phyloP scores from a whole-genome alignment of 2,888 invertebrate species.

The Germaria angustata region DNA sequence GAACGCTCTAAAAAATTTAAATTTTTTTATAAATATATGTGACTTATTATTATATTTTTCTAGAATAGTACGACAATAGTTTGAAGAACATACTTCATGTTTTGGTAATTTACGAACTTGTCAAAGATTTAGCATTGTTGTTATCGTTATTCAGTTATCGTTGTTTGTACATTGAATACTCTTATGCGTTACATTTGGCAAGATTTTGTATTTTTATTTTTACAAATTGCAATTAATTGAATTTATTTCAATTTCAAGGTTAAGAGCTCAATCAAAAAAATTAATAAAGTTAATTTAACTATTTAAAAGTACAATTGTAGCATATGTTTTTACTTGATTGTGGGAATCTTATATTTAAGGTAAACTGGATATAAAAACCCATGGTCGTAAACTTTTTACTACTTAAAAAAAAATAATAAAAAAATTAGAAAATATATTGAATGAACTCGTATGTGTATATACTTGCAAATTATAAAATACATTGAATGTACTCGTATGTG shows the following conservation, averaged over 20 bases:
- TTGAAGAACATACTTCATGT: too few relatives aligned
- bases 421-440: too few relatives aligned
- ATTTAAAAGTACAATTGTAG: constrained; percentile 28
- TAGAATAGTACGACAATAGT: too few relatives aligned
- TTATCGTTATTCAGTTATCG: constrained; percentile 36
- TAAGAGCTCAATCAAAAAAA: constrained; percentile 51
- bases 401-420: too few relatives aligned
- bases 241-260: constrained; percentile 58
- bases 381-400: too few relatives aligned
- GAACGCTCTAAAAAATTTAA: constrained; percentile 5
- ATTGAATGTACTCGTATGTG: too few relatives aligned
- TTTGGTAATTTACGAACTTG: constrained; percentile 9
- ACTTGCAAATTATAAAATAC: too few relatives aligned
- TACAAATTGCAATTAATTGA: constrained; percentile 49
- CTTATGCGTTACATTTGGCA: constrained; percentile 41
- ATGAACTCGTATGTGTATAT: too few relatives aligned
- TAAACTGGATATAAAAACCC: not conserved
- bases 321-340: not conserved
- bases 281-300: constrained; percentile 2
- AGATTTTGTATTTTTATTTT: constrained; percentile 28
- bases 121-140: constrained; percentile 8
- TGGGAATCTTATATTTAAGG: constrained; percentile 11
- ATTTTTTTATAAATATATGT: too few relatives aligned
- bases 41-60: too few relatives aligned
- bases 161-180: constrained; percentile 33